These are phyloP conservation scores for Xenops minutus DNA, from an alignment of 2,797 vertebrate genomes.

Conservation along the genomic window DNA sequence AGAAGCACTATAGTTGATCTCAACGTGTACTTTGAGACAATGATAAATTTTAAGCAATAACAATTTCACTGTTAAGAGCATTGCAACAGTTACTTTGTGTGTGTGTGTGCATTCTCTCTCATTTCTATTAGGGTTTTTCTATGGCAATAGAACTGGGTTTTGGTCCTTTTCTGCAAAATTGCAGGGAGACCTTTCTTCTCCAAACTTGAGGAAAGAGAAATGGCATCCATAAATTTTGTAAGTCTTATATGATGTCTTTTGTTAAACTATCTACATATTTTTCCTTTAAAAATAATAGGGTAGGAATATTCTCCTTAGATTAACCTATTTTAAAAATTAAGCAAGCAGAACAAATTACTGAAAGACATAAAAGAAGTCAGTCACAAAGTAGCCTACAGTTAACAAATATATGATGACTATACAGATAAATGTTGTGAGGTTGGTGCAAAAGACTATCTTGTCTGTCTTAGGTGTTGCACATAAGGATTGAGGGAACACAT, in stretches of 20 bases:
- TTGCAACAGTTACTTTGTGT: background rate
- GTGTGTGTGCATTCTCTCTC: background rate
- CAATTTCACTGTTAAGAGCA: background rate
- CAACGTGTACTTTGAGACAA: background rate
- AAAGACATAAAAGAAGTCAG: background rate
- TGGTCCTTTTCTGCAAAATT: background rate
- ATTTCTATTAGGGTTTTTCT: background rate
- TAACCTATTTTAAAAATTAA: background rate
- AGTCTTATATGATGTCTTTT: background rate
- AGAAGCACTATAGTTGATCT: background rate
- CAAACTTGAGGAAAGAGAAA: background rate
- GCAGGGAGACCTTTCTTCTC: background rate
- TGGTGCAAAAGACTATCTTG: background rate
- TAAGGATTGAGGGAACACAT: background rate
- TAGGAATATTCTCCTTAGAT: background rate
- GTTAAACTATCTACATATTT: background rate
- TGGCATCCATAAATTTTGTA: background rate
- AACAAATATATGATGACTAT: background rate
- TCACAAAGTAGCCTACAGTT: background rate
- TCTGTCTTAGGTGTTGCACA: background rate
- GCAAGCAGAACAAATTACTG: background rate
- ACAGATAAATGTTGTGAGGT: background rate
- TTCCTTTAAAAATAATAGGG: background rate
- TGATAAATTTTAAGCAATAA: background rate
- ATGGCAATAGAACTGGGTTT: background rate